These are phyloP conservation scores for Drosophila serrata DNA, from an alignment of 1,140 invertebrate species.

Conservation along the genomic window DNA sequence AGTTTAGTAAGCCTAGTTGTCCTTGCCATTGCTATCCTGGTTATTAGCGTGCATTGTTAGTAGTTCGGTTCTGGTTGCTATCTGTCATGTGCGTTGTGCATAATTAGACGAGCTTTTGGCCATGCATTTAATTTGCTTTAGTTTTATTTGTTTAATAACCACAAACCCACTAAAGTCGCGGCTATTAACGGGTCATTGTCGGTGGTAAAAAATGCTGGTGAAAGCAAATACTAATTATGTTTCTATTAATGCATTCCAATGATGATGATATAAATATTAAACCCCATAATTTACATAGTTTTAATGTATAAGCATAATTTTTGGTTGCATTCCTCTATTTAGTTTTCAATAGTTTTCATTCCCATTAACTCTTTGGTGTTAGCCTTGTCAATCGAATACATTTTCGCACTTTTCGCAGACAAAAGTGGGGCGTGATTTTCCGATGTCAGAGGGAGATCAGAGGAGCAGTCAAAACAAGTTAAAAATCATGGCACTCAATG, in stretches of 20 bases:
- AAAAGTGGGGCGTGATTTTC: slow-evolving; percentile 34
- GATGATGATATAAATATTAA: neutral
- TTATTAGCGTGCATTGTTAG: slow-evolving; percentile 12
- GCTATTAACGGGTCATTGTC: slow-evolving; percentile 9
- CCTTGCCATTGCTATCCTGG: slow-evolving; percentile 15
- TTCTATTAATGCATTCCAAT: neutral
- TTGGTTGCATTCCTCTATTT: neutral
- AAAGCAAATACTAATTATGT: neutral
- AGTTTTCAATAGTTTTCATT: neutral
- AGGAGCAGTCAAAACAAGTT: slow-evolving; percentile 48
- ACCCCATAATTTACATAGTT: neutral
- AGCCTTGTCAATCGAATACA: slow-evolving; percentile 12
- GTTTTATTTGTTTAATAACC: neutral
- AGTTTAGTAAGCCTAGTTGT: slow-evolving; percentile 70
- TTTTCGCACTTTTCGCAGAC: slow-evolving; percentile 25
- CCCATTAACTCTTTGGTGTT: neutral
- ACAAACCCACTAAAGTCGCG: neutral
- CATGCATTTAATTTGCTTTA: slow-evolving; percentile 29
- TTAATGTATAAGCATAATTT: neutral
- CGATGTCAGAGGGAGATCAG: slow-evolving; percentile 27
- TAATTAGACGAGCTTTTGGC: slow-evolving; percentile 45
- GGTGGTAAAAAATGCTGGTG: neutral
- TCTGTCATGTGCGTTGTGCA: slow-evolving; percentile 45
- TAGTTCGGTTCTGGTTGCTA: slow-evolving; percentile 29
- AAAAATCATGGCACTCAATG: slow-evolving; percentile 73